Evolutionary conservation across 2,888 invertebrate genomes (phyloP), one percentile per base, ranked within the genome.

Genomic region (Chesias legatella): DNA sequence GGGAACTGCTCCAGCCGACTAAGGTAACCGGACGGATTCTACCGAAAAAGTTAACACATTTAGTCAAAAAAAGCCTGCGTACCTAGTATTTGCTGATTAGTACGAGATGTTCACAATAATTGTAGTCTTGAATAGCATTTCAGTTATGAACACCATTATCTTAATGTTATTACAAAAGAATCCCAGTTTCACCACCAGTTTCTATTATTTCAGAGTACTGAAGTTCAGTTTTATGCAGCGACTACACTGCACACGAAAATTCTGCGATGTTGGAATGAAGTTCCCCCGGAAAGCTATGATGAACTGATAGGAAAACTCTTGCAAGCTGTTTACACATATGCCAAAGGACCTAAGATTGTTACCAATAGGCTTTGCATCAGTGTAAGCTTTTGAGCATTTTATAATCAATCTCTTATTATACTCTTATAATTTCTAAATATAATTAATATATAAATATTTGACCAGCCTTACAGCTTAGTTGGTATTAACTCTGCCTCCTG

Each of bases 221-320:
- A 97, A 86, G 94, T 97, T 21, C 97, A 98, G 78, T 98, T 96
- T 82, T 98, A 96, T 89, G 98, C 95, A 38, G 98, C 98, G 3
- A 95, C 95, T 31, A 96, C 96, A 13, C 79, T 98, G 10, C 95
- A 98, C 64, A 92, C 94, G 0, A 98, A 98, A 77, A 91, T 98
- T 33, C 91, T 95, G 58, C 93, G 95, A 67, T 93, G 93, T 67
- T 98, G 96, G 96, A 90, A 91, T 67, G 96, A 97, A 83, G 91
- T 98, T 13, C 96, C 97, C 6, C 88, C 90, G 32, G 93, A 93
- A 47, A 94, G 94, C 65, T 93, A 95, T 73, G 91, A 92, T 45
- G 91, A 91, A 51, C 80, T 98, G 2, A 93, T 93, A 65, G 92
- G 94, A 54, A 93, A 94, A 66, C 89, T 97, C 43, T 79, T 98